Percentiles rank a stretch among this genome's conserved stretches.
Evolutionary conservation across 2,888 invertebrate species (phyloP).

Genomic region (Tigriopus californicus): DNA sequence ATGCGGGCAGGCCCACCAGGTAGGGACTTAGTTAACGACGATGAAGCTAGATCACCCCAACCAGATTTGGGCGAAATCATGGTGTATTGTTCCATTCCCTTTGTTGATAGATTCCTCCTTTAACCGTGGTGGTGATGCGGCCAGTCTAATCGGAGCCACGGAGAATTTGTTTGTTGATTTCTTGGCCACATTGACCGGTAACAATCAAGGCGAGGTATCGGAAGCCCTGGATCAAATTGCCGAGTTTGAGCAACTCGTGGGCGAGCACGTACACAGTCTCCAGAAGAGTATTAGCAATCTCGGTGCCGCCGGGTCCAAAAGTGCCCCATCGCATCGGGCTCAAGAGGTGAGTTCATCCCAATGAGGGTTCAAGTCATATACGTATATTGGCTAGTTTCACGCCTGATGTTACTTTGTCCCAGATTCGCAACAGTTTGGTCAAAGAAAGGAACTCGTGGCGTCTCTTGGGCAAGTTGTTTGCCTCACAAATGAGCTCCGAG

Average conservation of each 20-base stretch:
- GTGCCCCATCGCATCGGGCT: constrained; percentile 14
- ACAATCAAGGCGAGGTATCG: neutral
- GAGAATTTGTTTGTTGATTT: neutral
- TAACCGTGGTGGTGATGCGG: too few relatives aligned
- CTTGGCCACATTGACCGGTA: neutral
- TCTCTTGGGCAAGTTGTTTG: constrained; percentile 56
- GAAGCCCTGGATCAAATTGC: neutral
- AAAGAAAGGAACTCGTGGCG: constrained; percentile 79
- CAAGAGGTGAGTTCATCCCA: too few relatives aligned
- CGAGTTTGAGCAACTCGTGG: neutral
- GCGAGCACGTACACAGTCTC: neutral
- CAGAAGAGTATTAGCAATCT: too few relatives aligned
- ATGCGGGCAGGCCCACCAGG: too few relatives aligned
- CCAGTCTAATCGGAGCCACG: neutral
- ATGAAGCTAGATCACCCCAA: too few relatives aligned
- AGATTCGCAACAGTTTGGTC: constrained; percentile 31
- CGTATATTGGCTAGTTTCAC: too few relatives aligned
- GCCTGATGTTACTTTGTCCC: too few relatives aligned
- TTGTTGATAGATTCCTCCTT: too few relatives aligned
- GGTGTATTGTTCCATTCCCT: too few relatives aligned
- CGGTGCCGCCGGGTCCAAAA: neutral
- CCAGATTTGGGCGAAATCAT: too few relatives aligned
- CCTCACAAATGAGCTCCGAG: constrained; percentile 45
- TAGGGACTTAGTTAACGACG: too few relatives aligned
- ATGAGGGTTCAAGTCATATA: too few relatives aligned